Base-by-base conservation (phyloP, 1,140 invertebrate genomes). In the Acromyrmex echinatior region DNA sequence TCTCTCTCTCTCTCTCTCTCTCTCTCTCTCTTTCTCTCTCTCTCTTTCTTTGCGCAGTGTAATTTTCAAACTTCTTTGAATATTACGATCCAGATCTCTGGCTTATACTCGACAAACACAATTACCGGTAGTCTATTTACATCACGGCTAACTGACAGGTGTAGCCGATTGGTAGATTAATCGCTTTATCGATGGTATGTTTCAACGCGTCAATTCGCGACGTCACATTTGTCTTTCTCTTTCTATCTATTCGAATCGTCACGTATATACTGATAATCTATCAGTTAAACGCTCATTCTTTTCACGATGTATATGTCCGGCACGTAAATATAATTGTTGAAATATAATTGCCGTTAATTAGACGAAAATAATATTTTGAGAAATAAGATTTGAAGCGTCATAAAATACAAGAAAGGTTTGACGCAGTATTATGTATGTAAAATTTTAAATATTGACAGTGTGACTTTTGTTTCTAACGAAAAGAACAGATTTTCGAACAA, bases 111-210 rank as follows among this genome's bases (percentile, higher is more conserved):
- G 56, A 62, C 70, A 84, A 63, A 76, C 58, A 76, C 45, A 84
- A 84, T 84, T 84, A 84, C 18, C 39, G 45, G 25, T 74, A 35
- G 63, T 84, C 25, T 74, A 25, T 76, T 82, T 60, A 62, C 56
- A 76, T 21, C 39, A 63, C 25, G 35, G 49, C 25, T 49, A 35
- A 60, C 3, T 74, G 66, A 73, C 53, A 74, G 63, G 21, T 62
- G 31, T 60, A 65, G 70, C 21, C 12, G 58, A 85, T 77, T 14
- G 49, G 39, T 56, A 86, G 62, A 86, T 86, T 79, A 86, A 86
- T 86, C 25, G 35, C 35, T 86, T 79, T 86, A 86, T 86, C 76
- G 79, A 86, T 79, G 21, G 45, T 25, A 66, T 79, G 62, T 86
- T 49, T 53, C 49, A 63, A 66, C 18, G 21, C 16, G 39, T 25